Conservation (phyloP, 2,113 vertebrate species). For the Phodopus roborovskii region DNA sequence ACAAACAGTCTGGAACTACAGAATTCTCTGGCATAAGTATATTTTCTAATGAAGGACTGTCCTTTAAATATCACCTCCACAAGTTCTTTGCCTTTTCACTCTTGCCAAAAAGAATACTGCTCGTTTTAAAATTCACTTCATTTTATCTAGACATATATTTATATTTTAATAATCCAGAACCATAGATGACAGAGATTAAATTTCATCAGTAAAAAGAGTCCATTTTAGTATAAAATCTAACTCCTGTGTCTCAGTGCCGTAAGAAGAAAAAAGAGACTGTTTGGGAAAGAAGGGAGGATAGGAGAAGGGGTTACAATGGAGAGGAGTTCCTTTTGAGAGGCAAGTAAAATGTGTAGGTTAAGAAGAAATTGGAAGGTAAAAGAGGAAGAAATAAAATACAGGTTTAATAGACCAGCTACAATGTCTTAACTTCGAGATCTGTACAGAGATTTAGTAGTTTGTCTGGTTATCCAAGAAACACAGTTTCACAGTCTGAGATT, state of each 20-base stretch:
- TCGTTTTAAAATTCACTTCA: not conserved
- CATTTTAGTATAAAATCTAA: not conserved
- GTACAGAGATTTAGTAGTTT: not conserved
- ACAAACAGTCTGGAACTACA: not conserved
- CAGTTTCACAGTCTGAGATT: not conserved
- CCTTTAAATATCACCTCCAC: not conserved
- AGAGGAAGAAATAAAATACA: not conserved
- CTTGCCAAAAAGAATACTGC: not conserved
- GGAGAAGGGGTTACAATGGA: not conserved
- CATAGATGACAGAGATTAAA: not conserved
- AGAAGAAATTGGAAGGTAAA: not conserved
- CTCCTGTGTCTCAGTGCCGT: accelerated
- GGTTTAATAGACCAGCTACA: too few relatives aligned
- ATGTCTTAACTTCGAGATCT: too few relatives aligned
- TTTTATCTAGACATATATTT: not conserved
- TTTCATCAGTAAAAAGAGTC: not conserved
- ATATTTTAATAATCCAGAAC: not conserved
- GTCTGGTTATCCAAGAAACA: not conserved
- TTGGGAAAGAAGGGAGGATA: accelerated
- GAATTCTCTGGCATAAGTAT: not conserved
- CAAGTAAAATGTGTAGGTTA: too few relatives aligned
- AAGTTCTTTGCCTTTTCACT: not conserved
- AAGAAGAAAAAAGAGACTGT: not conserved
- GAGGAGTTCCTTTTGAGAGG: not conserved
- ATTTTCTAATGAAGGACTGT: conserved; percentile 4